Evolutionary conservation across 2,888 invertebrate species (phyloP), one percentile per base, ranked within the genome.

Genomic region (Cotesia congregata): DNA sequence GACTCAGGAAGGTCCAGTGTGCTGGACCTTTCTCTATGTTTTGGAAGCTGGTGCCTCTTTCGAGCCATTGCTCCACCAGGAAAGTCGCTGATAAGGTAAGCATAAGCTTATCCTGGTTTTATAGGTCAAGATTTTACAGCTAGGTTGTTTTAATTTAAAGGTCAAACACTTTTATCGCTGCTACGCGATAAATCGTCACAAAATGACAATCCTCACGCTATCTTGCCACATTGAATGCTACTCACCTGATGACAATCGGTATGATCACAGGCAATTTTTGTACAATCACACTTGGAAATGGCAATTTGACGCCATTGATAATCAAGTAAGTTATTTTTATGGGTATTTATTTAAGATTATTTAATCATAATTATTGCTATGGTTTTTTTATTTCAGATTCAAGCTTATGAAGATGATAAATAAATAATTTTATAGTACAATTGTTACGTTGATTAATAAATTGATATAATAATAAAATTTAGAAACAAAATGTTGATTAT

Each of bases 1-100:
- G 94, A 1, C 91, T 99, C 70, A 91, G 99, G 70, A 98, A 98
- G 85, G 94, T 94, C 70, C 90, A 93, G 39, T 92, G 93, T 80
- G 96, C 96, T 87, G 99, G 99, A 0, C 99, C 99, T 0, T 98
- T 94, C 90, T 96, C 97, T 78, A 99, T 99, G 98, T 99, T 97
- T 90, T 95, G 96, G 86, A 96, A 96, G 83, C 91, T 99, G 20
- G 93, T 96, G 0, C 94, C 96, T 81, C 92, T 93, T 6, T 99
- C 99, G 98, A 92, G 93, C 72, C 92, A 93, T 80, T 93, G 93
- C 80, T 93, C 94, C 0, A 95, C 97, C 0, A 93, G 93, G 84
- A 95, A 97, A 92, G 96, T 97, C 15, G 96, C 96, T 0, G 95
- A 95, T 78, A 98, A 97, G 90, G 50, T 50, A 30, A 30, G 30